phyloP scores from a whole-genome alignment of 1,140 invertebrate genomes.

The Stenopsyche tienmushanensis region DNA sequence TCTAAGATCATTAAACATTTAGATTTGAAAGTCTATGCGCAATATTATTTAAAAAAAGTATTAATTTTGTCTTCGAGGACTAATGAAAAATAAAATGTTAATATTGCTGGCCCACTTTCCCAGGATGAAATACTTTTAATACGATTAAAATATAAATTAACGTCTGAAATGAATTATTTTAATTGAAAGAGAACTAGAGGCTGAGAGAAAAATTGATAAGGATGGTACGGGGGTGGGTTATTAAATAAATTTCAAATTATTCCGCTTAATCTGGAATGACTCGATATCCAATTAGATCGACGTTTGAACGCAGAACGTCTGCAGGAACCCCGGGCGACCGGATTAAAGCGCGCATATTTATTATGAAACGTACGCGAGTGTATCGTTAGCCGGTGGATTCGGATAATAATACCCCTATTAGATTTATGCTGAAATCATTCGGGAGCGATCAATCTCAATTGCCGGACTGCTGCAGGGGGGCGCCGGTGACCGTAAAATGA shows the following conservation, averaged over 20 bases:
- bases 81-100: too few relatives aligned
- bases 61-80: too few relatives aligned
- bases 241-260: constrained; percentile 30
- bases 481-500: constrained; percentile 28
- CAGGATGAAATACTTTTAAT: too few relatives aligned
- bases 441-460: constrained; percentile 41
- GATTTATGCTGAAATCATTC: constrained; percentile 42
- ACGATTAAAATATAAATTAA: too few relatives aligned
- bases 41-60: too few relatives aligned
- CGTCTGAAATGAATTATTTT: too few relatives aligned
- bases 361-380: constrained; percentile 13
- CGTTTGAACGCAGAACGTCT: constrained; percentile 20
- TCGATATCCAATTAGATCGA: constrained; percentile 28
- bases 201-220: too few relatives aligned
- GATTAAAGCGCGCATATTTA: constrained; percentile 32
- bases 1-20: too few relatives aligned
- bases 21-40: too few relatives aligned
- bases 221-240: background rate
- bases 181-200: too few relatives aligned
- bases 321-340: constrained; percentile 6
- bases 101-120: too few relatives aligned
- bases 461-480: constrained; percentile 17
- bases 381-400: constrained; percentile 28
- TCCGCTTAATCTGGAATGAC: constrained; percentile 8
- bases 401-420: constrained; percentile 39